Conservation (phyloP, 2,797 vertebrate genomes). For the Urosaurus nigricauda region DNA sequence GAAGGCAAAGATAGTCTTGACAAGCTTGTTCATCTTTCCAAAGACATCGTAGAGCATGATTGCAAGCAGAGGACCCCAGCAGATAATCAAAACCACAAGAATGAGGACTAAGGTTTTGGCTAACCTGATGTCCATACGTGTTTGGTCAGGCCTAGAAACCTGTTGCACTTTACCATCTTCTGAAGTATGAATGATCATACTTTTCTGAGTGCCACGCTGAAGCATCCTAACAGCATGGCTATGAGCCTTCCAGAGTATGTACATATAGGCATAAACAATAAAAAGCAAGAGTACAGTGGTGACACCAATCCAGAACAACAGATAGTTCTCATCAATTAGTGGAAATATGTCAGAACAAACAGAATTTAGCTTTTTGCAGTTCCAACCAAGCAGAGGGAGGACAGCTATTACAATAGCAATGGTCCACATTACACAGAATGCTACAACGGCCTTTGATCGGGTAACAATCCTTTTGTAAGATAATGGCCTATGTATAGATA, state of each 20-base stretch:
- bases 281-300: conserved; percentile 94
- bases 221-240: conserved; percentile 97
- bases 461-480: conserved; percentile 98
- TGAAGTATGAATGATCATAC: conserved; percentile 93
- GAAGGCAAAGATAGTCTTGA: conserved; percentile 99
- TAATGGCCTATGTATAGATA: conserved; percentile 97
- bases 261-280: conserved; percentile 99
- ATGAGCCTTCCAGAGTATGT: conserved; percentile 99
- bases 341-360: conserved; percentile 98
- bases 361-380: conserved; percentile 96
- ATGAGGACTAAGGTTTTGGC: conserved; percentile 99
- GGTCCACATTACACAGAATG: conserved; percentile 99
- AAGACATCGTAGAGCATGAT: conserved; percentile 99
- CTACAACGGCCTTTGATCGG: conserved; percentile 96
- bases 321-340: conserved; percentile 95
- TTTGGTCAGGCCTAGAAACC: conserved; percentile 93
- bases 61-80: conserved; percentile 96
- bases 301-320: conserved; percentile 99
- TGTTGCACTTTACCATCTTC: conserved; percentile 97
- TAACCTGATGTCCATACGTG: conserved; percentile 98
- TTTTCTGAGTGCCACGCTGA: conserved; percentile 96
- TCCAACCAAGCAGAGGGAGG: conserved; percentile 98
- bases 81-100: conserved; percentile 96
- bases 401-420: conserved; percentile 96
- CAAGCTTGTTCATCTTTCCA: conserved; percentile 96